phyloP scores from a whole-genome alignment of 2,888 invertebrate species.

The Dryococelus australis region DNA sequence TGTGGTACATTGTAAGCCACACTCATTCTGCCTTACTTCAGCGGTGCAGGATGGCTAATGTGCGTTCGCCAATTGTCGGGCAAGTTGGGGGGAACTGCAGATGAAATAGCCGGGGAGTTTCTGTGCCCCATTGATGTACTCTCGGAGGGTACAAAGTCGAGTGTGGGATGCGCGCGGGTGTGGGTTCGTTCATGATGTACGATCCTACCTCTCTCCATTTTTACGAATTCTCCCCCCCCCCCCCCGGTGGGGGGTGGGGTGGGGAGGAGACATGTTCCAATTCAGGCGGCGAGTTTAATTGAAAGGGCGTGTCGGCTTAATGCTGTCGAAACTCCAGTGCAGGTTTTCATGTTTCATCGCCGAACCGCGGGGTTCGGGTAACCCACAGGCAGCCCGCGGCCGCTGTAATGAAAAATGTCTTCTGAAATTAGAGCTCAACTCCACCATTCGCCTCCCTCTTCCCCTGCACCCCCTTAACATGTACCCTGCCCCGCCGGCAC shows the following conservation, averaged over 20 bases:
- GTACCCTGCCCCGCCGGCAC: too few species aligned
- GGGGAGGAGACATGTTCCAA: background rate
- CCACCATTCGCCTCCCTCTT: background rate
- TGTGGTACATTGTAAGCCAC: too few species aligned
- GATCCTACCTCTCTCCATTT: background rate
- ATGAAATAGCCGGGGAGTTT: too few species aligned
- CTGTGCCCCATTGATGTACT: too few species aligned
- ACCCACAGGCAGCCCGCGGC: background rate
- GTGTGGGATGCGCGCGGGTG: background rate
- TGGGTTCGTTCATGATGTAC: background rate
- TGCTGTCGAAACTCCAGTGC: background rate
- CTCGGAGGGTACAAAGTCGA: background rate
- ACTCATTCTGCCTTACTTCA: too few species aligned
- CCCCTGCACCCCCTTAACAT: background rate
- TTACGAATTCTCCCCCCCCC: background rate
- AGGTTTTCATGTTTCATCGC: background rate
- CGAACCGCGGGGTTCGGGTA: background rate
- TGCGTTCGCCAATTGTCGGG: too few species aligned
- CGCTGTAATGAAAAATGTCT: slow-evolving; percentile 10
- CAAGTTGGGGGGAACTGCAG: too few species aligned
- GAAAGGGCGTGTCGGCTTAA: background rate
- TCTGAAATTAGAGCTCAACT: background rate
- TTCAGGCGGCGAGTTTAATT: background rate
- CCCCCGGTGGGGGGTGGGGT: too few species aligned
- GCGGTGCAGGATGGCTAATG: too few species aligned